Evolutionary conservation across 1,140 invertebrate species (phyloP), one percentile per base, ranked within the genome.

Genomic region (Agraylea sexmaculata): DNA sequence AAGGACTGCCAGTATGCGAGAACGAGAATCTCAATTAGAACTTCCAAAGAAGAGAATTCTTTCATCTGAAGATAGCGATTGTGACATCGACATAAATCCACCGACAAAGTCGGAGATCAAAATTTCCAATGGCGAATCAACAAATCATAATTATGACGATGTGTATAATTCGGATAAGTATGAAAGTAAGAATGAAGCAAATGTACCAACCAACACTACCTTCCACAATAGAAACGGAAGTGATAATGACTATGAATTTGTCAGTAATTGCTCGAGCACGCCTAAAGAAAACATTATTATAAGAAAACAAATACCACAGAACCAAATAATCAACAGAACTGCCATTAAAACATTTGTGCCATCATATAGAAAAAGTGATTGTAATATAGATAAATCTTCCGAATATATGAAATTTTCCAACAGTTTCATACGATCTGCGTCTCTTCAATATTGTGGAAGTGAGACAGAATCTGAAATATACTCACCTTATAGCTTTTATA

Each of bases 401-500:
- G 62, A 64, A 30, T 67, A 56, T 38, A 51, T 57, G 0, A 66
- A 66, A 53, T 64, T 64, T 43, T 57, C 52, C 46, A 61, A 58
- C 45, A 48, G 54, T 3, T 56, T 58, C 20, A 59, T 59, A 28
- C 54, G 65, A 45, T 56, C 75, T 35, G 67, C 77, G 27, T 82
- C 80, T 1, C 61, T 81, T n/a, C 78, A 75, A 2, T 84, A 84
- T 57, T 83, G 78, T 56, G 76, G 78, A 40, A 83, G 82, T 52
- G 83, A 87, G 55, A 81, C 80, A 8, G 83, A 87, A 57, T 78
- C 75, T 37, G 81, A 85, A 53, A 80, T 85, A 43, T 84, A 84
- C 52, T 75, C 82, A 7, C 79, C 81, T 3, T 83, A 83, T 54
- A 79, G 77, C 50, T 83, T 82, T 56, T 82, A 80, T 52, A 75